Evolutionary conservation across 2,888 invertebrate species (phyloP).

Genomic region (Cantharis lateralis): DNA sequence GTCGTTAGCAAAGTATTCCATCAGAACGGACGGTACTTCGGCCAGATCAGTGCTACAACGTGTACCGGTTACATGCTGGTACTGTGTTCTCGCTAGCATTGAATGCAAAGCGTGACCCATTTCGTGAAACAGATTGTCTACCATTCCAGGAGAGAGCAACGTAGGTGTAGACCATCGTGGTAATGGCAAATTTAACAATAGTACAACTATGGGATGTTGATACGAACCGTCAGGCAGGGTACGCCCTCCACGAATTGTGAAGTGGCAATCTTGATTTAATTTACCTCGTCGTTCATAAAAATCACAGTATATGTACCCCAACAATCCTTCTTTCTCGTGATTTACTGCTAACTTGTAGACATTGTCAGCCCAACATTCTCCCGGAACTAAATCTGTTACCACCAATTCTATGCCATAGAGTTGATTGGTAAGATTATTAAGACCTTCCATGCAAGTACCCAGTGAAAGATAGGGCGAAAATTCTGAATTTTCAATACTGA

Average conservation of each 20-base stretch:
- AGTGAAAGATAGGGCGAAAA: constrained; percentile 87
- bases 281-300: constrained; percentile 91
- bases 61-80: constrained; percentile 63
- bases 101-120: constrained; percentile 99
- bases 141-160: constrained; percentile 78
- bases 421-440: constrained; percentile 82
- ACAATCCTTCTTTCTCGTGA: constrained; percentile 76
- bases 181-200: constrained; percentile 85
- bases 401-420: constrained; percentile 82
- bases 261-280: constrained; percentile 97
- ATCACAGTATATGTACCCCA: constrained; percentile 95
- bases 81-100: constrained; percentile 92
- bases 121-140: constrained; percentile 98
- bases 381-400: constrained; percentile 70
- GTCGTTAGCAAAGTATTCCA: constrained; percentile 96
- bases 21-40: constrained; percentile 97
- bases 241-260: constrained; percentile 95
- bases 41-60: constrained; percentile 97
- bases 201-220: constrained; percentile 90
- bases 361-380: constrained; percentile 74
- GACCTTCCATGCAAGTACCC: constrained; percentile 95
- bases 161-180: constrained; percentile 78
- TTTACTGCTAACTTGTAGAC: constrained; percentile 90
- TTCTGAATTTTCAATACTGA: constrained; percentile 72
- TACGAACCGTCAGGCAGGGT: constrained; percentile 76